Base-by-base conservation (phyloP, 2,113 vertebrate genomes). In the Nibea coibor region DNA sequence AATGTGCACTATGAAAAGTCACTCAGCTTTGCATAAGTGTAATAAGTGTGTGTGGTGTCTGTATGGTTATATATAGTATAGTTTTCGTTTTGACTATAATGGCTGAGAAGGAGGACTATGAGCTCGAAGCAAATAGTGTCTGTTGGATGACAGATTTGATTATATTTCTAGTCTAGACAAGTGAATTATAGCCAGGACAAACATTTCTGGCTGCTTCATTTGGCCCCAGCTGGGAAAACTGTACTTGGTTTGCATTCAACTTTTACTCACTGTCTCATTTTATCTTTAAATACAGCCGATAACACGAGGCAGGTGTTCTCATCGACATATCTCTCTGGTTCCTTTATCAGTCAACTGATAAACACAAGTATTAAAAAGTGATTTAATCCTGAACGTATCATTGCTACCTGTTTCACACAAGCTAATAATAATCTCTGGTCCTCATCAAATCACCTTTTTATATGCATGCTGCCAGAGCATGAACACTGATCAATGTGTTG, bases 351-450 rank as follows among this genome's bases (percentile, higher is more conserved):
- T 51, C 26, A 50, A 31, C 28, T 39, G 16, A 26, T 26, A 26
- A 26, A 26, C 7, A 45, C 12, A 2, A 31, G 42, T 47, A 39
- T 51, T 20, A 69, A 68, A 48, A 28, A 35, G 24, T 50, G 28
- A 77, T 68, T 68, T 39, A 14, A 24, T 26, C 58, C 19, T 45
- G 31, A 71, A 71, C 43, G 31, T 57, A 62, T 31, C 17, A 72
- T 26, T 66, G n/a, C 20, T 51, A 31, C 57, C 43, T 59, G 6
- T 42, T 39, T 61, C 43, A 50, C 20, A 62, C 62, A 45, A 39
- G 35, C 10, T 50, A 54, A 39, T 48, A 61, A 71, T 61, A 68
- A 31, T 9, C 9, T 53, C 26, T 35, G 11, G 10, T 45, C 22
- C 45, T n/a, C 31, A 66, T 66, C 51, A 31, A 57, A 31, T 57